Evolutionary conservation across 2,888 invertebrate species (phyloP).

Genomic region (Cheilosia soror): DNA sequence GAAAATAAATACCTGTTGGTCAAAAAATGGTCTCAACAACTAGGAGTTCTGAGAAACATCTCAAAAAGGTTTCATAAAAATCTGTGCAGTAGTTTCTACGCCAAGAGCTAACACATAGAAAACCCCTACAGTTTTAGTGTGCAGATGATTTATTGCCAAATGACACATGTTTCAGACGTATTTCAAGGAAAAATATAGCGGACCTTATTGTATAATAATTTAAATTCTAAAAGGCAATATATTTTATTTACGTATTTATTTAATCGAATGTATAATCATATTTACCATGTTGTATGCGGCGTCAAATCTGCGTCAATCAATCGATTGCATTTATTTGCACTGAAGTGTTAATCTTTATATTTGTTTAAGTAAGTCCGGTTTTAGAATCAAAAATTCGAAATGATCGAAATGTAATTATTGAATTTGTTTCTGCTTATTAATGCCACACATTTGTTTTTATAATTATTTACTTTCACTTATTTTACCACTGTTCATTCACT

Average conservation of each 20-base stretch:
- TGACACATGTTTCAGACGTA: too few species aligned
- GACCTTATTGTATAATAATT: too few species aligned
- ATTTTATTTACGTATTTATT: neutral
- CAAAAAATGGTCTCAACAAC: too few species aligned
- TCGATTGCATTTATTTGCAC: slow-evolving; percentile 28
- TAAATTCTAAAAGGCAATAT: too few species aligned
- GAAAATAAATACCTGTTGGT: too few species aligned
- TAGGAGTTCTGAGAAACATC: too few species aligned
- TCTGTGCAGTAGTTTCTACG: too few species aligned
- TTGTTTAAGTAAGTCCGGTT: slow-evolving; percentile 69
- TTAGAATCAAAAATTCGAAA: slow-evolving; percentile 69
- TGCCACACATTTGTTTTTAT: slow-evolving; percentile 40
- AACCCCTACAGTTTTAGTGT: too few species aligned
- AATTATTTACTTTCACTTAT: slow-evolving; percentile 37
- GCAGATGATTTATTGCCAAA: too few species aligned
- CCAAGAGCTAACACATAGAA: too few species aligned
- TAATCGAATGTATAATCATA: neutral
- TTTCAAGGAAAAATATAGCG: too few species aligned
- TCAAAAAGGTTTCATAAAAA: too few species aligned
- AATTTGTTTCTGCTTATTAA: slow-evolving; percentile 49
- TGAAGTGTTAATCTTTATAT: slow-evolving; percentile 3
- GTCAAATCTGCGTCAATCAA: slow-evolving; percentile 50
- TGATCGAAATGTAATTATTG: slow-evolving; percentile 52
- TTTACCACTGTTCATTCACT: slow-evolving; percentile 42
- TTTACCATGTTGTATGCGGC: slow-evolving; percentile 54